Base-by-base conservation (phyloP, 2,888 invertebrate species). In the Neoitamus cyanurus region DNA sequence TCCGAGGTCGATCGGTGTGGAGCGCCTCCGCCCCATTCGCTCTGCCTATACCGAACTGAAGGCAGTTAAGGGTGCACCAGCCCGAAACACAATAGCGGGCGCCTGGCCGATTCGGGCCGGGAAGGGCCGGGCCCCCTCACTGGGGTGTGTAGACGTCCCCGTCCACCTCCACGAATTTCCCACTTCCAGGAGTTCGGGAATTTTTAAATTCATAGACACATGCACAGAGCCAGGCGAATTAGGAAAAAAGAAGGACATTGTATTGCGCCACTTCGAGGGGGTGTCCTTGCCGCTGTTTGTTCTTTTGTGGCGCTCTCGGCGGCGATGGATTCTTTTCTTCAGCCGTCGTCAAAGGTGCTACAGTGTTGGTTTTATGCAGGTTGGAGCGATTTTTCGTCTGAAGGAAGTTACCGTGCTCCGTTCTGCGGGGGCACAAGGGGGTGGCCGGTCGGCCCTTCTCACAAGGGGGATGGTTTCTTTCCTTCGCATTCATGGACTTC, bases 401-500 rank as follows among this genome's bases (percentile, higher is more conserved):
- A 68, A 82, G 82, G 69, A 82, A 69, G 82, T 82, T 69, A n/a
- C n/a, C n/a, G n/a, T n/a, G 69, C 82, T 70, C 36, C 36, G 6
- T 36, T 15, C 37, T 20, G 13, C 1, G 36, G 15, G 68, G n/a
- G 25, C 30, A 37, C 46, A 36, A 48, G 30, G 3, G 42, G 5
- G 1, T 0, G 5, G 5, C 42, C 42, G 4, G n/a, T n/a, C n/a
- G 4, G 13, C n/a, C n/a, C 5, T n/a, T n/a, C n/a, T n/a, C 42
- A n/a, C 42, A 42, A 42, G 42, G 25, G 37, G 68, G 82, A 68
- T 82, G 82, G 82, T 82, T 82, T 82, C 68, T 82, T 82, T 69
- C 82, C 82, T 82, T 69, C 82, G 42, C 75, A 85, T 84, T 84
- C 83, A 84, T 83, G 77, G 84, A 83, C 78, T 84, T 86, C 84